Evolutionary conservation across 92 coral and sea anemone species (phyloP), one percentile per base, ranked within the genome.

Genomic region (Bergia sp.): DNA sequence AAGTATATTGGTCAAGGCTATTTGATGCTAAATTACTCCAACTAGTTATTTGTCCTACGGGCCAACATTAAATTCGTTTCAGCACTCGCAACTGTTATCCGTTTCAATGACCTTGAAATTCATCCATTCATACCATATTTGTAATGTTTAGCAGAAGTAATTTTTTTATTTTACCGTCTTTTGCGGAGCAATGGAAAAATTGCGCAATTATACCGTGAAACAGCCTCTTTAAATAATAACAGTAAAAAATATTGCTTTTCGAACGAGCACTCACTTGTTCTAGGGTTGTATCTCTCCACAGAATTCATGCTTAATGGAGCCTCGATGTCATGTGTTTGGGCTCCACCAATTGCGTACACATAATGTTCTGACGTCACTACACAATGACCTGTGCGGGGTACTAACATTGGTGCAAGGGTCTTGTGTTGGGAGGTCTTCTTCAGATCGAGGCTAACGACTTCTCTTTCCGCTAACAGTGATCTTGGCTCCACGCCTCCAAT

Each of bases 261-360:
- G 37, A 38, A 50, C 79, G 76, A 39, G 0, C 39, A 74, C 89
- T 69, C 77, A 94, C 98, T 94, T 90, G 87, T 73, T 2, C 45
- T 57, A 18, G 83, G 58, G 74, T 94, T 90, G 58, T 95, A 95
- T 91, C 94, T 84, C 88, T 96, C 97, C 65, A 95, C 98, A 50
- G 93, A 88, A 41, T 88, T 88, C 84, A 91, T 91, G 50, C 92
- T 90, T 6, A 90, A 80, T 13, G 92, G 93, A 3, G 83, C 86
- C 36, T 82, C 73, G 41, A 88, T 73, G 73, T 44, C 50, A 13
- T 90, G 86, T 23, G 89, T 85, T 82, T 91, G 94, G 84, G 93
- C 86, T 72, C 99, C 99, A 39, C 99, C 99, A 77, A 96, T 91
- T 58, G 93, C 97, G 87, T 90, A 96, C 89, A 94, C 88, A 72